Evolutionary conservation across 2,797 vertebrate species (phyloP), one percentile per base, ranked within the genome.

Genomic region (Danio kyathit): DNA sequence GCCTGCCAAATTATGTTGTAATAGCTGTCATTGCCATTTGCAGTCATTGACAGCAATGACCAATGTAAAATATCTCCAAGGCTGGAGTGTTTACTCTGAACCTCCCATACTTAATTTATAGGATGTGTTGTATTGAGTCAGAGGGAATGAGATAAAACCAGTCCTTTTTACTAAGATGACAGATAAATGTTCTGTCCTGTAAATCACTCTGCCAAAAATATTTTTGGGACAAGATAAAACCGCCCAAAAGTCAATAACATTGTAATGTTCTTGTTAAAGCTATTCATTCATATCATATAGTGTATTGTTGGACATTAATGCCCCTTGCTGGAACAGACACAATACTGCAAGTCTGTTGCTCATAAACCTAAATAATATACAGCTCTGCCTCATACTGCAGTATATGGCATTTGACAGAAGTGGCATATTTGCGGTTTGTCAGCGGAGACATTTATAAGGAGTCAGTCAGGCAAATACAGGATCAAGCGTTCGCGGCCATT

Each of bases 321-420:
- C 90, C 92, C 92, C 93, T 92, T 91, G 90, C 88, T 91, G 93
- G 93, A 88, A 79, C 43, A 48, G 64, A 0, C 56, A 79, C 83
- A 90, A 89, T 89, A 93, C 90, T 94, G 87, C 91, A 94, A 65
- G 71, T 64, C 13, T 63, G 56, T 67, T 21, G 11, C 21, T 85
- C 65, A 61, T 77, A 67, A 77, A 73, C n/a, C 6, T 61, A 67
- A 60, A 19, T 63, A 63, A 43, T 65, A 72, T 63, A 43, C 51
- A 60, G 52, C 16, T 21, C 38, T 40, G 52, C 41, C n/a, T 75
- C 7, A 1, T 13, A 44, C 46, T 44, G 21, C 29, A 29, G 29
- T 29, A 29, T 54, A 56, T 17, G 66, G 29, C 40, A 76, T 16
- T 40, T 51, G 44, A 48, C 82, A 54, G 17, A 49, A 8, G 11